phyloP scores from a whole-genome alignment of 1,140 invertebrate species.

The Rhyzopertha dominica region DNA sequence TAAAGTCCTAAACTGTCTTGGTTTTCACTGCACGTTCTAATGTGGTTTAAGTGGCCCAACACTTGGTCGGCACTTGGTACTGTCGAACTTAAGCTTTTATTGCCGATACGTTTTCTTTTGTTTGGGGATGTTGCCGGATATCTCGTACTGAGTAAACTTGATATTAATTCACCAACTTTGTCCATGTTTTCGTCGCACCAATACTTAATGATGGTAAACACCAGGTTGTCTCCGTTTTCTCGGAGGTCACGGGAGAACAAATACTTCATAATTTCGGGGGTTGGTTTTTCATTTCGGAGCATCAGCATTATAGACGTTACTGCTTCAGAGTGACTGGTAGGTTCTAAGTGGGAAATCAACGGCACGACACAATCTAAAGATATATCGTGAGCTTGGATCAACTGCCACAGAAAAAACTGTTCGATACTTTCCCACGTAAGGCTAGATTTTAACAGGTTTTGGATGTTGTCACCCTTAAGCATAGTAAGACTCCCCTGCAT shows the following conservation, averaged over 20 bases:
- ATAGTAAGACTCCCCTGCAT: conserved; percentile 82
- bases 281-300: conserved; percentile 87
- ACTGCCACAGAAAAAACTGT: conserved; percentile 94
- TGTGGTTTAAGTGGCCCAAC: conserved; percentile 85
- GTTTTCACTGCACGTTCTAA: conserved; percentile 67
- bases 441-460: conserved; percentile 70
- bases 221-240: conserved; percentile 69
- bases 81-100: conserved; percentile 38
- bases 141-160: conserved; percentile 67
- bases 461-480: conserved; percentile 70
- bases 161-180: conserved; percentile 79
- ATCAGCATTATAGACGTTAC: conserved; percentile 85
- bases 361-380: conserved; percentile 84
- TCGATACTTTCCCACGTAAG: conserved; percentile 95
- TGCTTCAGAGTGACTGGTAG: conserved; percentile 84
- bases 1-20: conserved; percentile 61
- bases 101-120: conserved; percentile 76
- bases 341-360: conserved; percentile 83
- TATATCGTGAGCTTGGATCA: conserved; percentile 88
- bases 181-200: conserved; percentile 92
- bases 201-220: conserved; percentile 83
- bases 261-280: conserved; percentile 76
- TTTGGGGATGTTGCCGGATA: conserved; percentile 82
- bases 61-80: conserved; percentile 74
- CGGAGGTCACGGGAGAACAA: conserved; percentile 75